A percentile compares a stretch with the other conserved stretches of the same genome.
These are phyloP conservation scores for Myotis daubentonii DNA, from an alignment of 2,797 vertebrate genomes.

Conservation along the genomic window DNA sequence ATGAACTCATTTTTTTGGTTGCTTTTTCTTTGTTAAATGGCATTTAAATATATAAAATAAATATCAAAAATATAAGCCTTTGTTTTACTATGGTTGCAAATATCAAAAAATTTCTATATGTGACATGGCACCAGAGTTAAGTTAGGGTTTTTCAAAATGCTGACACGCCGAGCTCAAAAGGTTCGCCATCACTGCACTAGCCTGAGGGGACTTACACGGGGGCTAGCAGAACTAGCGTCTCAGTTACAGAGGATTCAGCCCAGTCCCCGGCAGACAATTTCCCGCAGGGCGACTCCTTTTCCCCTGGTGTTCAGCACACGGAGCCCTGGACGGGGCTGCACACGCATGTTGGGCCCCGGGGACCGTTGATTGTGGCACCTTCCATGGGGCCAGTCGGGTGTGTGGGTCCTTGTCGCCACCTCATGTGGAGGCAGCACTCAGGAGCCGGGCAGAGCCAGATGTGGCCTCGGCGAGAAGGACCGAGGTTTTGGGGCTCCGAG, in stretches of 20 bases:
- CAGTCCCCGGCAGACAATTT: not conserved
- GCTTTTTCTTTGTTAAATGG: too few relatives aligned
- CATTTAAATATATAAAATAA: too few relatives aligned
- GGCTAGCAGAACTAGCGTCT: not conserved
- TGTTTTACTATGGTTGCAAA: too few relatives aligned
- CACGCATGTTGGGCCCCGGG: not conserved
- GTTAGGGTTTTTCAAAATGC: too few relatives aligned
- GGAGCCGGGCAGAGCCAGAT: not conserved
- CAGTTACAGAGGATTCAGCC: not conserved
- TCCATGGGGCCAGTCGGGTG: not conserved
- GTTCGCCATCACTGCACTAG: too few relatives aligned
- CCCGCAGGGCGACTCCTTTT: not conserved
- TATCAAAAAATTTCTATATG: too few relatives aligned
- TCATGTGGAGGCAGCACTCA: not conserved
- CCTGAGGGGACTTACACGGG: not conserved
- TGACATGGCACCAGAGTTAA: too few relatives aligned
- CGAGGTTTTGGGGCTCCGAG: not conserved
- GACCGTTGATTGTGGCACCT: not conserved
- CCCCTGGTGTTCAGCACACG: not conserved
- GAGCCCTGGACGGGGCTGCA: accelerated
- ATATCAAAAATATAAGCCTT: too few relatives aligned
- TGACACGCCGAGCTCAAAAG: too few relatives aligned
- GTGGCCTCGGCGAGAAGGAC: not conserved
- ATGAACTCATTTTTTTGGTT: too few relatives aligned
- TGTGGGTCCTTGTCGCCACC: not conserved